A percentile compares a stretch with the other conserved stretches of the same genome.
phyloP scores from a whole-genome alignment of 2,113 vertebrate genomes.

The Cercopithecus mona region DNA sequence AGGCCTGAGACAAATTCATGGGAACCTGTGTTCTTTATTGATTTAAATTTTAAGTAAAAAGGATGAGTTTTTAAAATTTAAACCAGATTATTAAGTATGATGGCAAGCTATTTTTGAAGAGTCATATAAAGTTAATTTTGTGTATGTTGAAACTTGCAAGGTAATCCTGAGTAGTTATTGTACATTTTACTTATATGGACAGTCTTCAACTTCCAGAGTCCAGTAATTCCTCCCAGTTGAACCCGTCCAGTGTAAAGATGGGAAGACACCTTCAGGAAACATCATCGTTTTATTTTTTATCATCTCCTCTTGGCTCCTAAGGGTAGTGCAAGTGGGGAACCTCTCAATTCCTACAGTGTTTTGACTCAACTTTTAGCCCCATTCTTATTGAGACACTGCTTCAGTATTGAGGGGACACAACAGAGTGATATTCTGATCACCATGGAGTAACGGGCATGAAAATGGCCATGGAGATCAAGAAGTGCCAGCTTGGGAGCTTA shows the following conservation, averaged over 20 bases:
- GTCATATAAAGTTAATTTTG: background rate
- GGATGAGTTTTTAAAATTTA: background rate
- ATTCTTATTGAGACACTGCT: background rate
- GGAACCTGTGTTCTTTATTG: background rate
- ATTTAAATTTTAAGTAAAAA: background rate
- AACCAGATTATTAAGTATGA: background rate
- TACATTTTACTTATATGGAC: background rate
- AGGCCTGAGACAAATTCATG: background rate
- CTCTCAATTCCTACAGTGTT: background rate
- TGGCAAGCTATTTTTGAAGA: background rate
- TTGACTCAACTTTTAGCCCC: background rate
- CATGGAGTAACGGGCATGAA: background rate
- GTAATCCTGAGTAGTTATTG: background rate
- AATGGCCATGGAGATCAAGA: no score
- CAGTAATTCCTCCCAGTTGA: background rate
- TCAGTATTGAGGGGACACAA: background rate
- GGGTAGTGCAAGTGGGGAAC: background rate
- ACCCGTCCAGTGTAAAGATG: background rate
- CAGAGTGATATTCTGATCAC: background rate
- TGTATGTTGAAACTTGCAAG: background rate
- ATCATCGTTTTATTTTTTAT: background rate
- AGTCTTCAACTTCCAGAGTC: background rate
- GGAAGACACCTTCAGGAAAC: background rate
- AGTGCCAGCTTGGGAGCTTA: background rate
- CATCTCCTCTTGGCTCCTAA: background rate